These are phyloP conservation scores for Campopleginae sp. DNA, from an alignment of 2,888 invertebrate species.

Conservation along the genomic window DNA sequence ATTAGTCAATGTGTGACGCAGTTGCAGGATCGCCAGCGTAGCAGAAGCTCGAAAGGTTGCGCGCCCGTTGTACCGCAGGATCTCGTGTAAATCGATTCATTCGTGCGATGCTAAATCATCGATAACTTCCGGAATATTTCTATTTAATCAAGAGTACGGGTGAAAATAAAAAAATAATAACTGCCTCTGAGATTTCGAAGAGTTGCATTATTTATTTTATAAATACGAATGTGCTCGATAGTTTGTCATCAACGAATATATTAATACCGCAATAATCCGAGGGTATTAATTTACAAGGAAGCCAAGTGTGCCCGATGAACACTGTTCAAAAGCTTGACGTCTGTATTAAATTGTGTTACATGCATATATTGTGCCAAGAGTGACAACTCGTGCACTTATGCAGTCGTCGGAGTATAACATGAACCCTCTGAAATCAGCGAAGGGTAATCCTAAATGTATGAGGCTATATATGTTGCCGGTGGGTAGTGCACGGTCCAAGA, in stretches of 20 bases:
- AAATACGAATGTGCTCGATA: neutral
- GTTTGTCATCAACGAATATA: neutral
- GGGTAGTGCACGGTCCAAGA: slow-evolving; percentile 76
- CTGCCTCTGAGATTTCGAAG: neutral
- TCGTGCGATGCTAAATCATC: neutral
- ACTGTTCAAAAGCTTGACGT: slow-evolving; percentile 33
- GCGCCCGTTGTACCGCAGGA: slow-evolving; percentile 24
- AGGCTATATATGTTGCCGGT: slow-evolving; percentile 29
- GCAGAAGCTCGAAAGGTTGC: slow-evolving; percentile 2
- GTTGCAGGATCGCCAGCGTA: slow-evolving; percentile 67
- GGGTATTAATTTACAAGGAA: slow-evolving; percentile 10
- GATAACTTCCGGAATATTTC: neutral
- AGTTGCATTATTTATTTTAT: neutral
- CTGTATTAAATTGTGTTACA: slow-evolving; percentile 10
- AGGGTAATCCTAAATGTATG: slow-evolving; percentile 21
- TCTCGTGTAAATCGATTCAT: neutral
- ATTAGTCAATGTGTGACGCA: slow-evolving; percentile 81
- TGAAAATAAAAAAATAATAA: neutral
- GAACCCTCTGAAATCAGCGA: slow-evolving; percentile 33
- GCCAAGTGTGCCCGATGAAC: slow-evolving; percentile 26
- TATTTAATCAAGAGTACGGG: neutral
- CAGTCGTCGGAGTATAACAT: slow-evolving; percentile 27
- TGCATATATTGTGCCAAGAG: slow-evolving; percentile 43
- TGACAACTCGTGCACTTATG: slow-evolving; percentile 51
- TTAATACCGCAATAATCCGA: neutral